A percentile compares a stretch with the other conserved stretches of the same genome.
Conservation (phyloP, 2,113 vertebrate species). For the Marmota flaviventris region DNA sequence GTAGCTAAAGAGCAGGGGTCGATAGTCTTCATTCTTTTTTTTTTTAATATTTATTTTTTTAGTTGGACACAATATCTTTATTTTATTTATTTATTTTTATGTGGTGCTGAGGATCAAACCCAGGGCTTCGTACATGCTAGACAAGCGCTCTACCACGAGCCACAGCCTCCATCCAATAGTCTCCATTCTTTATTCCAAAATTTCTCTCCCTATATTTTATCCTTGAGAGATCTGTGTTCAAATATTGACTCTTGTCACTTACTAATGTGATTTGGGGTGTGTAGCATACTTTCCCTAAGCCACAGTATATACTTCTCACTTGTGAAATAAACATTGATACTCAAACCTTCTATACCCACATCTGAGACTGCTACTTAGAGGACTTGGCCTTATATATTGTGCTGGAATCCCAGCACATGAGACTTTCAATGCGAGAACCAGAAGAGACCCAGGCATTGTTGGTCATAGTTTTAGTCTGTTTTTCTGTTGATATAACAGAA, state of each 20-base stretch:
- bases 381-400: too few species aligned
- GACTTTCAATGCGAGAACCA: neutral
- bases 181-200: neutral
- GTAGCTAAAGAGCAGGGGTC: neutral
- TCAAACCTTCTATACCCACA: neutral
- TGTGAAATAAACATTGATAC: neutral
- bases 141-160: too few species aligned
- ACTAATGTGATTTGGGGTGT: neutral
- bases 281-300: neutral
- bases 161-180: too few species aligned
- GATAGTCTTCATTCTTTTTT: neutral
- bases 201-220: neutral
- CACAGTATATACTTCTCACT: neutral
- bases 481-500: neutral
- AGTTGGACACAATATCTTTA: too few species aligned
- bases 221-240: neutral
- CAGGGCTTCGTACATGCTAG: too few species aligned
- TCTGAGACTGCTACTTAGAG: neutral
- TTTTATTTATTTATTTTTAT: too few species aligned
- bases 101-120: too few species aligned
- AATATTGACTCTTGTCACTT: constrained; percentile 25
- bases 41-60: too few species aligned
- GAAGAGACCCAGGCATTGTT: neutral
- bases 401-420: neutral
- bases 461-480: neutral